phyloP scores from a whole-genome alignment of 2,888 invertebrate species.

The Chaitophorus viminalis region DNA sequence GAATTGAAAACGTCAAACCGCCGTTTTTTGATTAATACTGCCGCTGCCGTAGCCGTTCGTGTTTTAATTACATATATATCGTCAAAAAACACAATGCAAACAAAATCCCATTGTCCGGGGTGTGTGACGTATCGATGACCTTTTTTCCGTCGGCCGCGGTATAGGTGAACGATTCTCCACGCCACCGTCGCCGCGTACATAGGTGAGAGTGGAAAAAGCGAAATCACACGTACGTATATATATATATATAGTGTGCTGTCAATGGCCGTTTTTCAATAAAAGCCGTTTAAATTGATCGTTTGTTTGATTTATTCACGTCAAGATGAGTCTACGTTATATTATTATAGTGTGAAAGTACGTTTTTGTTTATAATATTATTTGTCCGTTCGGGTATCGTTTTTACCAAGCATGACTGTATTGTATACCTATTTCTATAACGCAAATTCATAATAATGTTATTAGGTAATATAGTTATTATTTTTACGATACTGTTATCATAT shows the following conservation, averaged over 20 bases:
- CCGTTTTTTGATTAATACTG: conserved; percentile 57
- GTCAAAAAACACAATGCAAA: conserved; percentile 56
- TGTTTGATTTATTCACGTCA: conserved; percentile 5
- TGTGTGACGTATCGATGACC: conserved; percentile 40
- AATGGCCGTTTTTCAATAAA: conserved; percentile 10
- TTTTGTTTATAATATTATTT: neutral
- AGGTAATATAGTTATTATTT: too few relatives aligned
- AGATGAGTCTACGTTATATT: neutral
- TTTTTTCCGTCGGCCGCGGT: neutral
- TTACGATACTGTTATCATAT: too few relatives aligned
- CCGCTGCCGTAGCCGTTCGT: neutral
- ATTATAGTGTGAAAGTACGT: neutral
- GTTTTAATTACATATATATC: conserved; percentile 48
- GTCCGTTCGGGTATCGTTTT: neutral
- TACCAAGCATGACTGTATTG: neutral
- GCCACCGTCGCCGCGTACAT: neutral
- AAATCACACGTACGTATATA: too few relatives aligned
- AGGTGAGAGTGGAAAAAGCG: neutral
- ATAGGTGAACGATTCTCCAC: too few relatives aligned
- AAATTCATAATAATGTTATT: too few relatives aligned
- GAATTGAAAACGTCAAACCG: conserved; percentile 58
- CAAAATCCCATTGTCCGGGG: conserved; percentile 30
- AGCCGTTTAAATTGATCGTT: conserved; percentile 1
- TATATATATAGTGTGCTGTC: too few relatives aligned
- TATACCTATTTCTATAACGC: too few relatives aligned